phyloP scores from a whole-genome alignment of 2,888 invertebrate genomes.

The Heteromurus nitidus region DNA sequence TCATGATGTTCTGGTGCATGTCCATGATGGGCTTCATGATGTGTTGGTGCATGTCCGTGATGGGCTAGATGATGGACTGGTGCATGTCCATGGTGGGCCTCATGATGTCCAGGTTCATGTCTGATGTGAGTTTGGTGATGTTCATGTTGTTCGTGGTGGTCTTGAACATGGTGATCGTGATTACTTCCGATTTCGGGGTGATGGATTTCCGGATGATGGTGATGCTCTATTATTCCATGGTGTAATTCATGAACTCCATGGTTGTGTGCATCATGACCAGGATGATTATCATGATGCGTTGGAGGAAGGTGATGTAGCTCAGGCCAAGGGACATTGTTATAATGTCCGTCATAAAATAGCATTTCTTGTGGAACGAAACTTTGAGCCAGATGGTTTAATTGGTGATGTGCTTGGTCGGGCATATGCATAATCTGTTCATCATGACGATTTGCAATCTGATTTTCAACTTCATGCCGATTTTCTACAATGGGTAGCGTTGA shows the following conservation, averaged over 20 bases:
- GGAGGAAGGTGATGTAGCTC: neutral
- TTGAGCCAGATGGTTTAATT: too few species aligned
- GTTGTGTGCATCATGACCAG: neutral
- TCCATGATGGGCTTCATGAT: neutral
- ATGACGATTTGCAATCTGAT: too few species aligned
- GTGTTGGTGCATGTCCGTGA: neutral
- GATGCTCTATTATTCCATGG: neutral
- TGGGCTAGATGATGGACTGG: neutral
- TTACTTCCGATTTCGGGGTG: conserved; percentile 14
- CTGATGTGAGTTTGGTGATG: conserved; percentile 27
- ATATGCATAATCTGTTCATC: too few species aligned
- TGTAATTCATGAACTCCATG: neutral
- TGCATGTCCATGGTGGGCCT: neutral
- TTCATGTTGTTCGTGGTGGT: conserved; percentile 31
- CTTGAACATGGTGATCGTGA: conserved; percentile 16
- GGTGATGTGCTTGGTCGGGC: too few species aligned
- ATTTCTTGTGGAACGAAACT: too few species aligned
- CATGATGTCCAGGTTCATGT: conserved; percentile 41
- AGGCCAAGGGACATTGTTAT: neutral
- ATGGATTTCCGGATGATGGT: conserved; percentile 21
- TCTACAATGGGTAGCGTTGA: too few species aligned
- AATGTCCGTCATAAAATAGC: too few species aligned
- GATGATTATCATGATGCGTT: neutral
- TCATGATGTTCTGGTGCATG: conserved; percentile 21
- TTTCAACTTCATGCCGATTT: too few species aligned